These are phyloP conservation scores for Elephantulus edwardii DNA, from an alignment of 2,113 vertebrate species.

Conservation along the genomic window DNA sequence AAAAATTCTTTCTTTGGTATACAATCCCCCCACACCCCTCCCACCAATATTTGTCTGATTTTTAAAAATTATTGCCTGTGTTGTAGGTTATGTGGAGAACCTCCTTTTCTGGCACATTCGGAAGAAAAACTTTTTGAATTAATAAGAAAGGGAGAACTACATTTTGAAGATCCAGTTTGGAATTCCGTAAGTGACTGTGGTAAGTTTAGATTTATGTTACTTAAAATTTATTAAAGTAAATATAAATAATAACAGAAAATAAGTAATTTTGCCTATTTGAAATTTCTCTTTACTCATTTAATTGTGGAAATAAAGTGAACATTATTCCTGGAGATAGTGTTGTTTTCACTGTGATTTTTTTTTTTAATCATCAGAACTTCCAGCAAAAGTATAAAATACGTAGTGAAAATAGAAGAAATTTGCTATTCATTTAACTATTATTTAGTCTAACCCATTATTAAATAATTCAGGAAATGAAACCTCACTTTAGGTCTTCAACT, in stretches of 20 bases:
- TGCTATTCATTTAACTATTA: conserved; percentile 10
- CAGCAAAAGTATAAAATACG: conserved; percentile 11
- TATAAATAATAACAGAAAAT: neutral
- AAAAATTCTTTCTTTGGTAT: too few species aligned
- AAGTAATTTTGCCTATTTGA: conserved; percentile 29
- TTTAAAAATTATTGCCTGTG: conserved; percentile 43
- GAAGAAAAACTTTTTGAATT: conserved; percentile 88
- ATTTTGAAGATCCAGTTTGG: conserved; percentile 84
- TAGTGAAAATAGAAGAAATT: conserved; percentile 50
- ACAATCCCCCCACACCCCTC: too few species aligned
- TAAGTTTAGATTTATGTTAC: conserved; percentile 69
- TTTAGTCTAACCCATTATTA: conserved; percentile 12
- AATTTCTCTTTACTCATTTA: conserved; percentile 25
- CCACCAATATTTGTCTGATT: neutral
- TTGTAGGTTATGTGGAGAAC: conserved; percentile 87
- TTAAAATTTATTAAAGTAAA: conserved; percentile 61
- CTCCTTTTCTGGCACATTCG: conserved; percentile 87
- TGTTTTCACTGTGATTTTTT: conserved; percentile 23
- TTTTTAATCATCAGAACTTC: conserved; percentile 1
- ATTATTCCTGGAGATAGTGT: conserved; percentile 3
- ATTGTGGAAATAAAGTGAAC: conserved; percentile 20
- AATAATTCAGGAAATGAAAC: neutral
- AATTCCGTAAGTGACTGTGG: conserved; percentile 84
- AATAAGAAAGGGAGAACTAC: conserved; percentile 85
- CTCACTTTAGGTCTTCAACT: neutral